phyloP scores from a whole-genome alignment of 2,113 vertebrate genomes.

The Atrichornis clamosus region DNA sequence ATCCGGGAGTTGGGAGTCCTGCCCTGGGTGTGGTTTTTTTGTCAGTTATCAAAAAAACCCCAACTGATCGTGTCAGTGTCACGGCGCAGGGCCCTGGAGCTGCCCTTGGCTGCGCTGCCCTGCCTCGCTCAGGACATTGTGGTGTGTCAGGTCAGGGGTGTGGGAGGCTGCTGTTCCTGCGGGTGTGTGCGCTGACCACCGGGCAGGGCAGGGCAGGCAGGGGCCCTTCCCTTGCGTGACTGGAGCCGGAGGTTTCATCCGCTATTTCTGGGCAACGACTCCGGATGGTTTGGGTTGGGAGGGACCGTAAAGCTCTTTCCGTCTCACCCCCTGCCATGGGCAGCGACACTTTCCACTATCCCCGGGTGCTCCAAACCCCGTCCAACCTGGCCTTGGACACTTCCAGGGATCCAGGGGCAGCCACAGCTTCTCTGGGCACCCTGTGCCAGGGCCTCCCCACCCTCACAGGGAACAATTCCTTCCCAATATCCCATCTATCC shows the following conservation, averaged over 20 bases:
- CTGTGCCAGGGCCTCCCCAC: rapidly evolving
- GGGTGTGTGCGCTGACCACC: background rate
- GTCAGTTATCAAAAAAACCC: background rate
- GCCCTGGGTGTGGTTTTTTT: too few relatives aligned
- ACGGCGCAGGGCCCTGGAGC: rapidly evolving
- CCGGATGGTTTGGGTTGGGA: rapidly evolving
- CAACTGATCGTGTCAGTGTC: background rate
- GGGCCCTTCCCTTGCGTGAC: background rate
- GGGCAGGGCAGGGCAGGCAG: background rate
- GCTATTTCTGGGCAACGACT: rapidly evolving
- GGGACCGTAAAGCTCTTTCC: too few relatives aligned
- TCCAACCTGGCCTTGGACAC: background rate
- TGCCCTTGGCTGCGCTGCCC: background rate
- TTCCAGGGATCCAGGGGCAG: background rate
- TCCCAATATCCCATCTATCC: rapidly evolving
- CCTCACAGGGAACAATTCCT: too few relatives aligned
- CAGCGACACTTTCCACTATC: background rate
- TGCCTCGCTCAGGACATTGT: rapidly evolving
- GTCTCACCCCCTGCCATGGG: rapidly evolving
- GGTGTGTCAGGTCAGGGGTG: rapidly evolving
- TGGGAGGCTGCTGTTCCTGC: background rate
- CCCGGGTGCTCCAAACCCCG: background rate
- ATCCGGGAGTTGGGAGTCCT: background rate
- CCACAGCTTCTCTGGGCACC: background rate
- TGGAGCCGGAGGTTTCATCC: background rate